These are phyloP conservation scores for Tympanoctomys barrerae DNA, from an alignment of 2,797 vertebrate genomes.

Conservation along the genomic window DNA sequence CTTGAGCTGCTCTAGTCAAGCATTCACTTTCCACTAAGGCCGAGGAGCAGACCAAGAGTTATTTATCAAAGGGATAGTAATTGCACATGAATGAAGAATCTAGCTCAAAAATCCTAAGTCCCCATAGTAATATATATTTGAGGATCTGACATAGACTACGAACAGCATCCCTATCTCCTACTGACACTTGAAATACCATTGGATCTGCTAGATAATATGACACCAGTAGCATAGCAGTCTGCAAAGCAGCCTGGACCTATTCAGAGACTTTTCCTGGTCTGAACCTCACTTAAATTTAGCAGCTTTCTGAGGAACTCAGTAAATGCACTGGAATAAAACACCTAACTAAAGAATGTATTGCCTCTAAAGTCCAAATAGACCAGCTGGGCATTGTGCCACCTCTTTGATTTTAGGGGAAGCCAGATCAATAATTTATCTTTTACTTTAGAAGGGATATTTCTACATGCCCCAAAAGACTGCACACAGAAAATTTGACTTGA, in stretches of 20 bases:
- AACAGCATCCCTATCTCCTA: background rate
- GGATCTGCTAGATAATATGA: background rate
- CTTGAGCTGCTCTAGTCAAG: background rate
- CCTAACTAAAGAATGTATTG: background rate
- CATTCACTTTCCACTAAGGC: background rate
- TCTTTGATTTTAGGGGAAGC: background rate
- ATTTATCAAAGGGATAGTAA: background rate
- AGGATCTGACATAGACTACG: background rate
- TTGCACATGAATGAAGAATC: background rate
- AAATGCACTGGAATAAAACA: background rate
- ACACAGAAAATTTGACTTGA: background rate
- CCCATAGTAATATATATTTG: background rate
- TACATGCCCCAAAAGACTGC: background rate
- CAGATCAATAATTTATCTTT: background rate
- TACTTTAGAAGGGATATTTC: background rate
- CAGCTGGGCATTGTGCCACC: background rate
- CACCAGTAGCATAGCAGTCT: background rate
- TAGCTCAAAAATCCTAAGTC: background rate
- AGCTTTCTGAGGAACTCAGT: background rate
- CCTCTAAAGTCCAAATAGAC: background rate
- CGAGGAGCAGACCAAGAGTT: background rate
- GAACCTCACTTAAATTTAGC: no score
- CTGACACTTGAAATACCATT: background rate
- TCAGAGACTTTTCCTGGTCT: background rate
- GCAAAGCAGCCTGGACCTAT: background rate